Percentiles rank a stretch among this genome's conserved stretches.
Conservation (phyloP, 2,113 vertebrate genomes). For the Oxygymnocypris stewartii region DNA sequence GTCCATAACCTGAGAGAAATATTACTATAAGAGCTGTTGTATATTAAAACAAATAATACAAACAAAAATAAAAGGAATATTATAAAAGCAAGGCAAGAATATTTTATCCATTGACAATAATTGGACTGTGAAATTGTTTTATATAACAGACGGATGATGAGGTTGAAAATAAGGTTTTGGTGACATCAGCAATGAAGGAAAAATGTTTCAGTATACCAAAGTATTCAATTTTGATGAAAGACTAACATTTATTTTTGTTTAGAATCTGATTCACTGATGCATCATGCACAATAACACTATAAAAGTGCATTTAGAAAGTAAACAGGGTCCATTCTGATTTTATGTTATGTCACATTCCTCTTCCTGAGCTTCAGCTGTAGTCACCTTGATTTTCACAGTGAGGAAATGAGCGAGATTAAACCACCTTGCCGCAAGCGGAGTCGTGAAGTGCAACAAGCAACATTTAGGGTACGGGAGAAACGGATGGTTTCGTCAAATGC, state of each 20-base stretch:
- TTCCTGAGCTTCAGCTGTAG: neutral
- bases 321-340: neutral
- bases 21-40: neutral
- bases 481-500: neutral
- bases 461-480: neutral
- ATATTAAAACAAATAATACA: neutral
- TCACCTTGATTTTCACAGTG: neutral
- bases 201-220: neutral
- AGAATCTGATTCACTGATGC: neutral
- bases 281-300: neutral
- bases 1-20: neutral
- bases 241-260: neutral
- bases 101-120: neutral
- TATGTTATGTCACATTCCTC: neutral
- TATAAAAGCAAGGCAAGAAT: neutral
- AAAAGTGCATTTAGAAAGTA: neutral
- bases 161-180: neutral
- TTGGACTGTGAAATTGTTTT: neutral
- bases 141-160: neutral
- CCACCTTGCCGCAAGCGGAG: neutral
- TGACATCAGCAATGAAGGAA: neutral
- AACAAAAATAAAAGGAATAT: neutral
- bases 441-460: neutral
- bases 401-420: neutral
- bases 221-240: neutral